A percentile compares a stretch with the other conserved stretches of the same genome.
Conservation (phyloP, 2,888 invertebrate genomes). For the Myopa tessellatipennis region DNA sequence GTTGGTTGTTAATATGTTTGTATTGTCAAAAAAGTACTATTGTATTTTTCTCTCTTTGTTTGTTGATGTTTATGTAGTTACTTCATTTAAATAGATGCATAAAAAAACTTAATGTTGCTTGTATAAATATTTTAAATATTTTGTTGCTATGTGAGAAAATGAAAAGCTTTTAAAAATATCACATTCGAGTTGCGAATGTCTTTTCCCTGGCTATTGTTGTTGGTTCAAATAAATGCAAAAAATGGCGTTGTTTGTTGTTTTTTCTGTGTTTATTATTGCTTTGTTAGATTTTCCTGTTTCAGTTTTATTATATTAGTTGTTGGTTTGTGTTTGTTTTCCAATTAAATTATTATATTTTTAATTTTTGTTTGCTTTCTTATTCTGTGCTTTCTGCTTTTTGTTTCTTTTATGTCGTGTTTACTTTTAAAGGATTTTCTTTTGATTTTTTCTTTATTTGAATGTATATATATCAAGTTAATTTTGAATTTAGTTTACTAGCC, state of each 20-base stretch:
- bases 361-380: conserved; percentile 42
- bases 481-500: conserved; percentile 53
- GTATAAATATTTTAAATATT: conserved; percentile 39
- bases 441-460: conserved; percentile 44
- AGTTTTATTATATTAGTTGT: conserved; percentile 34
- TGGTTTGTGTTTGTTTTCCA: conserved; percentile 38
- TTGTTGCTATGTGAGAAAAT: conserved; percentile 44
- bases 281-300: not conserved
- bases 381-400: conserved; percentile 47
- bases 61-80: not conserved
- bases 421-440: conserved; percentile 45
- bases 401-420: conserved; percentile 38
- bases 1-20: not conserved
- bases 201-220: conserved; percentile 67
- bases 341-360: conserved; percentile 32
- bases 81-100: conserved; percentile 9
- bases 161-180: conserved; percentile 61
- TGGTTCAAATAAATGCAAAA: conserved; percentile 62
- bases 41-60: not conserved
- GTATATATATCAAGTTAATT: conserved; percentile 63
- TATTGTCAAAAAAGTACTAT: conserved; percentile 20
- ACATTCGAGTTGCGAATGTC: conserved; percentile 68
- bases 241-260: conserved; percentile 54
- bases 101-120: conserved; percentile 41
- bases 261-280: conserved; percentile 46